These are phyloP conservation scores for Iguana delicatissima DNA, from an alignment of 2,797 vertebrate species.

Conservation along the genomic window DNA sequence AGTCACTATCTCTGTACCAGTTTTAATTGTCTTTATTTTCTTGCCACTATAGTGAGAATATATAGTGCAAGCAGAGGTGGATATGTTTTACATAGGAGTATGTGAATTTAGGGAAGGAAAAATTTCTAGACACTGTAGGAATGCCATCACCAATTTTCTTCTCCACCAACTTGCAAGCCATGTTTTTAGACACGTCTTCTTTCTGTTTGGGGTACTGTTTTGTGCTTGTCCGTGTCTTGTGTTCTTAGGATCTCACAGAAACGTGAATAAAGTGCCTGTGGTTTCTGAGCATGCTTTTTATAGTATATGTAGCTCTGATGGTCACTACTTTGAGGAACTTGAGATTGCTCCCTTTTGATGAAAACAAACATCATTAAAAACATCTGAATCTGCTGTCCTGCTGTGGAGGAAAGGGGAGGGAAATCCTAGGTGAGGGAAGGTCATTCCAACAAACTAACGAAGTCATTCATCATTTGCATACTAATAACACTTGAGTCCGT, in stretches of 20 bases:
- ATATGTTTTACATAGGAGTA: background rate
- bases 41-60: background rate
- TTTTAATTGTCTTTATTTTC: background rate
- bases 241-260: background rate
- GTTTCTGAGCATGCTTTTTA: background rate
- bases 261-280: background rate
- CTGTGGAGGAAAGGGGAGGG: too few species aligned
- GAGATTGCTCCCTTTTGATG: background rate
- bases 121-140: background rate
- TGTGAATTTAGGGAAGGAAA: background rate
- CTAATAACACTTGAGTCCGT: constrained; percentile 4
- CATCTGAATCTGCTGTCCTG: background rate
- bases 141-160: background rate
- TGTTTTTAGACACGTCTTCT: background rate
- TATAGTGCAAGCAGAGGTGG: background rate
- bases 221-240: background rate
- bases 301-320: background rate
- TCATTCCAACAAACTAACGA: constrained; percentile 11
- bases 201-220: background rate
- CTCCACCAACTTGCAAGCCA: background rate
- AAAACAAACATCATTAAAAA: background rate
- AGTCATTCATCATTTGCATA: constrained; percentile 11
- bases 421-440: background rate
- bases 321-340: background rate
- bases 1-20: background rate